These are phyloP conservation scores for Philereme transversata DNA, from an alignment of 2,888 invertebrate species.

Conservation along the genomic window DNA sequence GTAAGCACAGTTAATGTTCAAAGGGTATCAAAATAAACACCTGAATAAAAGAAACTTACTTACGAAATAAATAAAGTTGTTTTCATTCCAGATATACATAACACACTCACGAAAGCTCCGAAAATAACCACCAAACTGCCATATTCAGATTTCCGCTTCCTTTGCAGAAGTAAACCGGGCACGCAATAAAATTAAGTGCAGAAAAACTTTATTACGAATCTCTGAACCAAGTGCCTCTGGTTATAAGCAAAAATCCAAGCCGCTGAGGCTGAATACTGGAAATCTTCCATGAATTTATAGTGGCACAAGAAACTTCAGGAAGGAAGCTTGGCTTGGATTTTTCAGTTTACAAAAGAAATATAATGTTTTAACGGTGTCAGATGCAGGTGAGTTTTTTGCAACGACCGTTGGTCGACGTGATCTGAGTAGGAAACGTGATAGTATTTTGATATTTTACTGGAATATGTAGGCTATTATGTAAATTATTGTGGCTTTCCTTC, in stretches of 20 bases:
- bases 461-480: slow-evolving; percentile 22
- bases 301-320: slow-evolving; percentile 53
- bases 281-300: slow-evolving; percentile 58
- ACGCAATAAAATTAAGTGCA: slow-evolving; percentile 48
- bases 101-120: slow-evolving; percentile 5
- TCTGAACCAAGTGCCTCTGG: slow-evolving; percentile 34
- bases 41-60: no score
- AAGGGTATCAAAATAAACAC: no score
- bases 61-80: not conserved
- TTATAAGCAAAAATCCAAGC: slow-evolving; percentile 50
- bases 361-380: slow-evolving; percentile 46
- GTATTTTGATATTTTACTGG: slow-evolving; percentile 22
- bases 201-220: slow-evolving; percentile 54
- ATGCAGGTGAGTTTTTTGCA: slow-evolving; percentile 40
- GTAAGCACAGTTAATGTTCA: no score
- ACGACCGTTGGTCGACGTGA: slow-evolving; percentile 21
- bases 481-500: slow-evolving; percentile 19
- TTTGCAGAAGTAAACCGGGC: slow-evolving; percentile 37
- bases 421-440: slow-evolving; percentile 20
- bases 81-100: not conserved
- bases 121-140: slow-evolving; percentile 21
- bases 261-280: slow-evolving; percentile 42
- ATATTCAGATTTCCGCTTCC: slow-evolving; percentile 30
- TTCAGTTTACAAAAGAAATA: slow-evolving; percentile 49
- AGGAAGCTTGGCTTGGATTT: slow-evolving; percentile 51